A percentile compares a stretch with the other conserved stretches of the same genome.
Evolutionary conservation across 2,888 invertebrate species (phyloP).

Genomic region (Dusona sp.): DNA sequence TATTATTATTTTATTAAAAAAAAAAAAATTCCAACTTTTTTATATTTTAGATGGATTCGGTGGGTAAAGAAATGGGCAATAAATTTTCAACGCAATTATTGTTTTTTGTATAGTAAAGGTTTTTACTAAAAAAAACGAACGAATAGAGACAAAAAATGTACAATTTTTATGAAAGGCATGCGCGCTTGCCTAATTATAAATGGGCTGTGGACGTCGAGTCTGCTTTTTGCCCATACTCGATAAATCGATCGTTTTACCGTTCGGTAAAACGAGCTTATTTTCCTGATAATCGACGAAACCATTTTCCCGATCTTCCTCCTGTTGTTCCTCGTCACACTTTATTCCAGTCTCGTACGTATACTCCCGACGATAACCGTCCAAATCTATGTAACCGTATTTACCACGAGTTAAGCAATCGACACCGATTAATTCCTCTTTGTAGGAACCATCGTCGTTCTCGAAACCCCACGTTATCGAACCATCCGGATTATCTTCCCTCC

Average conservation of each 20-base stretch:
- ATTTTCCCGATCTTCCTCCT: slow-evolving; percentile 81
- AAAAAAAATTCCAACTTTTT: no score
- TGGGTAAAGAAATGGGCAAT: background rate
- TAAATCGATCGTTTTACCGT: slow-evolving; percentile 90
- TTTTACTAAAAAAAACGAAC: slow-evolving; percentile 56
- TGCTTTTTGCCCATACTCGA: slow-evolving; percentile 89
- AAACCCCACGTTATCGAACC: slow-evolving; percentile 94
- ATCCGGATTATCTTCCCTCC: slow-evolving; percentile 92
- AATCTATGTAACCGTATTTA: slow-evolving; percentile 94
- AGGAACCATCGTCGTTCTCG: slow-evolving; percentile 94
- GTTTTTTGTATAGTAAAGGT: slow-evolving; percentile 25
- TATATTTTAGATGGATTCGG: background rate
- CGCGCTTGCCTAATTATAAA: slow-evolving; percentile 78
- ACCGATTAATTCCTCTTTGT: slow-evolving; percentile 94
- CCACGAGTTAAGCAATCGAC: slow-evolving; percentile 91
- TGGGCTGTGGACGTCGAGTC: slow-evolving; percentile 88
- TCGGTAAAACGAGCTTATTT: slow-evolving; percentile 90
- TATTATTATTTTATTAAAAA: no score
- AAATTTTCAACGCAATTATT: background rate
- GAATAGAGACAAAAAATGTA: slow-evolving; percentile 53
- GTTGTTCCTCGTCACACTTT: slow-evolving; percentile 84
- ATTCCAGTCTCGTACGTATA: slow-evolving; percentile 94
- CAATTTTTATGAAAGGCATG: slow-evolving; percentile 40
- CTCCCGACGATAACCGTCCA: slow-evolving; percentile 92
- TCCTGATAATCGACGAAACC: slow-evolving; percentile 91